A percentile compares a stretch with the other conserved stretches of the same genome.
Conservation (phyloP, 2,113 vertebrate genomes). For the Dasyprocta punctata region DNA sequence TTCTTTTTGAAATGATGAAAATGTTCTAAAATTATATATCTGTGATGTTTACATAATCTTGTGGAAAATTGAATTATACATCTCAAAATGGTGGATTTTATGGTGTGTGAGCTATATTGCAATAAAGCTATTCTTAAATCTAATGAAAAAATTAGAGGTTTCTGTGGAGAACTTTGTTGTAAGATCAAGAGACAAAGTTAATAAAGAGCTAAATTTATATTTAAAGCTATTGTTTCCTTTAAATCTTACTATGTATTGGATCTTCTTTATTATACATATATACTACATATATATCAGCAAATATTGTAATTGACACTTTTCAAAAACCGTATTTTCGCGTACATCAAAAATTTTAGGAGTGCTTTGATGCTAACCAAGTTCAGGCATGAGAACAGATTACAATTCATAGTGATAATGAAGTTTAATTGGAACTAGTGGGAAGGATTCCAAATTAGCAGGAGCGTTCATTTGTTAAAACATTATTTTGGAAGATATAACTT, state of each 20-base stretch:
- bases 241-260: not conserved
- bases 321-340: not conserved
- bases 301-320: not conserved
- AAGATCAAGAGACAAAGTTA: not conserved
- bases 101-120: not conserved
- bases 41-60: constrained; percentile 18
- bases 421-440: constrained; percentile 31
- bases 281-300: not conserved
- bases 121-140: constrained; percentile 19
- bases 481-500: not conserved
- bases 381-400: not conserved
- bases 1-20: constrained; percentile 50
- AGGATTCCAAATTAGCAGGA: not conserved
- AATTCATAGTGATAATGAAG: not conserved
- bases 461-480: constrained; percentile 28
- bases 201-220: constrained; percentile 3
- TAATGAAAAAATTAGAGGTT: not conserved
- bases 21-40: constrained; percentile 57
- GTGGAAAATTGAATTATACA: not conserved
- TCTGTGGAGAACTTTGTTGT: not conserved
- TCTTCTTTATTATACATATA: constrained; percentile 16
- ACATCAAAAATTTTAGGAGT: not conserved
- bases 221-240: constrained; percentile 17
- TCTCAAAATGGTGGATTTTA: constrained; percentile 29
- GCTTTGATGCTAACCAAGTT: not conserved